A percentile compares a stretch with the other conserved stretches of the same genome.
These are phyloP conservation scores for Leucopternis melanops DNA, from an alignment of 2,113 vertebrate genomes.

Conservation along the genomic window DNA sequence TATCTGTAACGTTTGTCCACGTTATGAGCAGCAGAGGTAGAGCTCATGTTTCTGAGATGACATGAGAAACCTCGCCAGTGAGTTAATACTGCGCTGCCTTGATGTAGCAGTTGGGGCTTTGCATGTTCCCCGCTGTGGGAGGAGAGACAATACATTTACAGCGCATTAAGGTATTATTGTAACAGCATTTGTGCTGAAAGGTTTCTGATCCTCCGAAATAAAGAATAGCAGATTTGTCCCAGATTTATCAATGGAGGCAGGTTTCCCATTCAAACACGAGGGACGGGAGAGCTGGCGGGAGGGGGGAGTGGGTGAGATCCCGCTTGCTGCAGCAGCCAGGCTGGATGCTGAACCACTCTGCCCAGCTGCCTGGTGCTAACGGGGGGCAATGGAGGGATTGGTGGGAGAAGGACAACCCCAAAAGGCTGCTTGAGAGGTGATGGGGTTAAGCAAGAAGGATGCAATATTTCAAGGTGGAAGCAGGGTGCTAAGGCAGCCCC, in stretches of 20 bases:
- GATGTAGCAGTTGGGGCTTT: not conserved
- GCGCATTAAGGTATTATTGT: constrained; percentile 5
- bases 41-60: fast-evolving
- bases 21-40: not conserved
- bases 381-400: too few species aligned
- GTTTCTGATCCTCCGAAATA: not conserved
- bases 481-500: not conserved
- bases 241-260: constrained; percentile 34
- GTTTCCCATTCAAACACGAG: not conserved
- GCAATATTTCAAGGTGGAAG: not conserved
- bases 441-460: not conserved
- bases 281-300: not conserved
- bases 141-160: not conserved
- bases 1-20: fast-evolving
- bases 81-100: not conserved
- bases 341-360: not conserved
- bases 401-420: not conserved
- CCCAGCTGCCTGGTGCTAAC: not conserved
- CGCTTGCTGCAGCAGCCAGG: not conserved
- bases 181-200: not conserved
- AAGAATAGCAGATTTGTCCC: not conserved
- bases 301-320: not conserved
- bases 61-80: not conserved
- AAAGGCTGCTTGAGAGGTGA: fast-evolving
- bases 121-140: not conserved